These are phyloP conservation scores for Agrochola lota DNA, from an alignment of 2,888 invertebrate species.

Conservation along the genomic window DNA sequence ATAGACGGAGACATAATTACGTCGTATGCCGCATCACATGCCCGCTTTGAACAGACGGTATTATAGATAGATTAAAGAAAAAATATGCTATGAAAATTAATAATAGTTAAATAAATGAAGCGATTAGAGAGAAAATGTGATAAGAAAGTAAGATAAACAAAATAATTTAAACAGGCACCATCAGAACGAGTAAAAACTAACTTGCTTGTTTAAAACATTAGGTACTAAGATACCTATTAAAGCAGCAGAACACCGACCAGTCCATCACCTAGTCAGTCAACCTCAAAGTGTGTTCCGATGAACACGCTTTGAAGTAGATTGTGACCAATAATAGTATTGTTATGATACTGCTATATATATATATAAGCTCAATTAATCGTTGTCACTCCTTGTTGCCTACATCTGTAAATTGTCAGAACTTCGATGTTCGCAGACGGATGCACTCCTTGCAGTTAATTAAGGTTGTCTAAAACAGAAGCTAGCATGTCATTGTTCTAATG, in stretches of 20 bases:
- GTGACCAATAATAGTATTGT: background rate
- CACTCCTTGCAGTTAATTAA: conserved; percentile 10
- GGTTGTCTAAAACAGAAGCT: background rate
- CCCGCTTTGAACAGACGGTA: conserved; percentile 58
- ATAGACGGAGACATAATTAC: conserved; percentile 81
- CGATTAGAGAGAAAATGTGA: no score
- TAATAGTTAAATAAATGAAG: background rate
- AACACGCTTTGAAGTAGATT: background rate
- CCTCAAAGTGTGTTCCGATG: background rate
- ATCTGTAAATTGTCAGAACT: conserved; percentile 10
- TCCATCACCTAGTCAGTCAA: background rate
- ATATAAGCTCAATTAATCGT: background rate
- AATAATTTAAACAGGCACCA: background rate
- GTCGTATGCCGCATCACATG: conserved; percentile 75
- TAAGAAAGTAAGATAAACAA: background rate
- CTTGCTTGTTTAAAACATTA: no score
- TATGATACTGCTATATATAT: background rate
- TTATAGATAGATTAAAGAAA: background rate
- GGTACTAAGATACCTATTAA: background rate
- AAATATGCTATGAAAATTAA: background rate
- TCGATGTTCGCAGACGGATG: background rate
- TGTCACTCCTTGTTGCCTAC: conserved; percentile 2
- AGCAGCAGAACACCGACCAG: background rate
- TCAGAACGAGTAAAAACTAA: background rate
- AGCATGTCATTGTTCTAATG: conserved; percentile 2